Conservation (phyloP, 37 sponge, comb jelly and placozoan genomes). For the Chondrosia reniformis region DNA sequence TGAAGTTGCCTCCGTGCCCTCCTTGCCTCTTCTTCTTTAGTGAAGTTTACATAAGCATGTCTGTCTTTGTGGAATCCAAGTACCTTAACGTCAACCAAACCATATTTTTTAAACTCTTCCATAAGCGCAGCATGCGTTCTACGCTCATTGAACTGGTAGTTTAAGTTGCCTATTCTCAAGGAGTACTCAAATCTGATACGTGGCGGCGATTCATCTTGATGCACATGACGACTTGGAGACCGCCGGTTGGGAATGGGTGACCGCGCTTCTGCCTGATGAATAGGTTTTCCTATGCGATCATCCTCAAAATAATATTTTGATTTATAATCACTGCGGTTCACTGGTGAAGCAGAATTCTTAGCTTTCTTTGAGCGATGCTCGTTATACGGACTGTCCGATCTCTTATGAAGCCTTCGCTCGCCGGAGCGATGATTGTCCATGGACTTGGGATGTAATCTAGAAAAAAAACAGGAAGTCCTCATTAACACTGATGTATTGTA, state of each 20-base stretch:
- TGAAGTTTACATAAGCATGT: slow-evolving; percentile 76
- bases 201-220: background rate
- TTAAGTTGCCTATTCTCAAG: slow-evolving; percentile 58
- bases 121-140: slow-evolving; percentile 47
- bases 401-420: no score
- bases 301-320: slow-evolving; percentile 14
- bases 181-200: slow-evolving; percentile 55
- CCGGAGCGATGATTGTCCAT: no score
- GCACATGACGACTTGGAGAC: background rate
- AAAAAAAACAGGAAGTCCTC: no score
- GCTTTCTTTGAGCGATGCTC: no score
- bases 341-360: no score
- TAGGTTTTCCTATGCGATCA: slow-evolving; percentile 27
- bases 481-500: no score
- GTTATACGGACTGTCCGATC: no score
- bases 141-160: slow-evolving; percentile 34
- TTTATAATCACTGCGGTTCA: no score
- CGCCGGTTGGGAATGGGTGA: background rate
- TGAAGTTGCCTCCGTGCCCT: slow-evolving; percentile 41
- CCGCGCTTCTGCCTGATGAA: background rate
- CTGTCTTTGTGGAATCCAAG: slow-evolving; percentile 64
- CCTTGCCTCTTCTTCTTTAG: slow-evolving; percentile 49
- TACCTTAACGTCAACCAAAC: slow-evolving; percentile 65
- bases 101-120: slow-evolving; percentile 65
- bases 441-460: no score